Conservation (phyloP, 2,797 vertebrate species). For the Phyllotis vaccarum region DNA sequence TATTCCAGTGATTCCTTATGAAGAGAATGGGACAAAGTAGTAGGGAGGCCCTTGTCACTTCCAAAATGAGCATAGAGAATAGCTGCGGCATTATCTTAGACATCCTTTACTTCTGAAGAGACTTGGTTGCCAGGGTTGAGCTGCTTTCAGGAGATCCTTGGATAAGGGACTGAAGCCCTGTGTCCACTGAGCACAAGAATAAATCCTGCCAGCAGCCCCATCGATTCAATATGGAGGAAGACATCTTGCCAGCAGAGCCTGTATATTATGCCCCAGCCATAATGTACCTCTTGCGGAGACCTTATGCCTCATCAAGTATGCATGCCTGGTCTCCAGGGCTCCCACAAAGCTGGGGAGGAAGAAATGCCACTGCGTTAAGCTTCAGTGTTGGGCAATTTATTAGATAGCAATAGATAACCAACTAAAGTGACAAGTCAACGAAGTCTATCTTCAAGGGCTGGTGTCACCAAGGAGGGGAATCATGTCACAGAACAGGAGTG, state of each 20-base stretch:
- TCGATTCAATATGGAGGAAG: background rate
- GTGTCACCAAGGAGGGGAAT: background rate
- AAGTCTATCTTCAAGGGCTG: background rate
- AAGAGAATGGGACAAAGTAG: background rate
- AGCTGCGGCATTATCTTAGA: background rate
- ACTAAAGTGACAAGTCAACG: background rate
- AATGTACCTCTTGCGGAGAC: background rate
- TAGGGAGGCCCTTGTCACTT: background rate
- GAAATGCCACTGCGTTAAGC: background rate
- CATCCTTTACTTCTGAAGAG: no score
- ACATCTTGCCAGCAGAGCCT: background rate
- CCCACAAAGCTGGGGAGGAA: background rate
- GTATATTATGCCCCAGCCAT: background rate
- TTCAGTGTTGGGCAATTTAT: background rate
- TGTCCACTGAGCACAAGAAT: accelerated
- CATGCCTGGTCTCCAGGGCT: background rate
- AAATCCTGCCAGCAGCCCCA: background rate
- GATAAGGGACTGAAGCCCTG: background rate
- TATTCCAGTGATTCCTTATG: background rate
- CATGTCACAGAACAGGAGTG: background rate
- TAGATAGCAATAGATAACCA: background rate
- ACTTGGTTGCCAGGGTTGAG: no score
- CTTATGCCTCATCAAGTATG: background rate
- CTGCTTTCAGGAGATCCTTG: background rate
- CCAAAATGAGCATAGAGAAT: background rate